phyloP scores from a whole-genome alignment of 2,113 vertebrate species.

The Gallinago paraguaiae region DNA sequence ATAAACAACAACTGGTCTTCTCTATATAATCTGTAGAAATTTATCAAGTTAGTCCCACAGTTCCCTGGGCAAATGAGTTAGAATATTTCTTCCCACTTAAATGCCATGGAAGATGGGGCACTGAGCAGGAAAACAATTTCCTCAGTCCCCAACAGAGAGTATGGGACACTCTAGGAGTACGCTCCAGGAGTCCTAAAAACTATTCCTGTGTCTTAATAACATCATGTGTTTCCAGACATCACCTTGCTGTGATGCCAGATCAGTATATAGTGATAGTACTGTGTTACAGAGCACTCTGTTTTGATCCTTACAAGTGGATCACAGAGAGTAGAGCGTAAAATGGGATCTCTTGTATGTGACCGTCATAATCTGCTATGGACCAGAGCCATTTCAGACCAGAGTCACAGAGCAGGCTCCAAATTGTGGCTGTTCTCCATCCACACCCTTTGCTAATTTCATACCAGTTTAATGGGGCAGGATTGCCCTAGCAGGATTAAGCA shows the following conservation, averaged over 20 bases:
- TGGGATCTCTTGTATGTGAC: not conserved
- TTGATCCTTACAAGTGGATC: not conserved
- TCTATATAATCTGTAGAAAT: not conserved
- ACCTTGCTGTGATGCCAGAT: not conserved
- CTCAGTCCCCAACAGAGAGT: not conserved
- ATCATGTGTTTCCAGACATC: not conserved
- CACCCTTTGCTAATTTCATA: constrained; percentile 67
- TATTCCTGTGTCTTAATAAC: not conserved
- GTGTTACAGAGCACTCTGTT: not conserved
- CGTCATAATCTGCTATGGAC: not conserved
- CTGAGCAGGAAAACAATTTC: not conserved
- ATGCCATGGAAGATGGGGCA: not conserved
- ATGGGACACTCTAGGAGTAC: not conserved
- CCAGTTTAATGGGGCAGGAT: constrained; percentile 57
- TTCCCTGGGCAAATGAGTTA: not conserved
- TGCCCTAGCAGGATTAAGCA: constrained; percentile 57
- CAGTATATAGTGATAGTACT: not conserved
- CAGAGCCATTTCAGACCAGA: not conserved
- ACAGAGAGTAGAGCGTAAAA: not conserved
- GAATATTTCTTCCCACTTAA: not conserved
- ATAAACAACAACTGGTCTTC: not conserved
- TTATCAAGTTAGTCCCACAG: not conserved
- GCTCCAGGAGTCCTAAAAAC: not conserved
- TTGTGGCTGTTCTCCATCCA: not conserved
- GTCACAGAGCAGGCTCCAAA: not conserved